Conservation (phyloP, 2,113 vertebrate species). For the Cyphotilapia sp. region DNA sequence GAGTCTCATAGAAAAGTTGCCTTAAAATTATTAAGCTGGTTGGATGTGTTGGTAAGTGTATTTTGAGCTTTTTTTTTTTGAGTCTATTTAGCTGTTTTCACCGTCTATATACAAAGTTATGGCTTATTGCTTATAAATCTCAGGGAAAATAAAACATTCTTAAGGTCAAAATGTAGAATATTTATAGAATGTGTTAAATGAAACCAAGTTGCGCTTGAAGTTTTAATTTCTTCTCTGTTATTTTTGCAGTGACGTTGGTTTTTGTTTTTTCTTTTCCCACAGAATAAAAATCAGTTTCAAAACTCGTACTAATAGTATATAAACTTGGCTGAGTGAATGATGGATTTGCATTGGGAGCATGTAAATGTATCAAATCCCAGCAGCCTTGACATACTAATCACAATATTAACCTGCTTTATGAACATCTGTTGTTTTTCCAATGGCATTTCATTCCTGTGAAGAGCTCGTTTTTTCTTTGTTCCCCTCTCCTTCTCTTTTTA, state of each 20-base stretch:
- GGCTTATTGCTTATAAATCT: neutral
- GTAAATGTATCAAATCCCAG: neutral
- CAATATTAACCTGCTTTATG: neutral
- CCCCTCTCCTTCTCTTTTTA: neutral
- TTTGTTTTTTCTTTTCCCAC: neutral
- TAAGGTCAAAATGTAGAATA: neutral
- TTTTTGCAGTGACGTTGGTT: accelerated
- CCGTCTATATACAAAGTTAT: accelerated
- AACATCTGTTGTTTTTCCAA: neutral
- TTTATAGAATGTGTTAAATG: neutral
- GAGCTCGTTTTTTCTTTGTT: neutral
- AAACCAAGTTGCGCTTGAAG: accelerated
- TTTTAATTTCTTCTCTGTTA: neutral
- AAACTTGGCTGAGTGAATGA: neutral
- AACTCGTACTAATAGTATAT: neutral
- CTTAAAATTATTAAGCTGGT: accelerated
- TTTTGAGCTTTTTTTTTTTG: neutral
- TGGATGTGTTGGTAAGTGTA: neutral
- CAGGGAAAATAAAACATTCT: neutral
- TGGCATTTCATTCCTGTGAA: neutral
- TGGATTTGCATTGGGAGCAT: neutral
- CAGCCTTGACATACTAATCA: neutral
- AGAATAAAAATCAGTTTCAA: neutral
- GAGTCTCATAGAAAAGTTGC: neutral
- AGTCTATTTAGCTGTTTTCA: neutral